Evolutionary conservation across 1,140 invertebrate genomes (phyloP).

Genomic region (Drosophila yakuba): DNA sequence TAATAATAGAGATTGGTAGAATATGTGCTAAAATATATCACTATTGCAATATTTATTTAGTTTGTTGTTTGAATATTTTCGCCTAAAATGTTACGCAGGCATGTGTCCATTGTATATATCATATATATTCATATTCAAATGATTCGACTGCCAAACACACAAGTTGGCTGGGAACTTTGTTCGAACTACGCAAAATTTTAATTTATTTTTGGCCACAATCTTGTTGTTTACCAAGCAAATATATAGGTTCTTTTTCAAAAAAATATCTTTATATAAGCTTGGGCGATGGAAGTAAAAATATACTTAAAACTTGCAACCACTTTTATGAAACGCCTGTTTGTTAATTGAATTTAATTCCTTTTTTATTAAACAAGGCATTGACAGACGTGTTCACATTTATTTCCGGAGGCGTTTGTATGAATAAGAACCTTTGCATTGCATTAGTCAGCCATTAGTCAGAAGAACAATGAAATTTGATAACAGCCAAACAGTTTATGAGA

Average conservation of each 20-base stretch:
- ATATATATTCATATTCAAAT: background rate
- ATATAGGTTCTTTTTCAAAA: background rate
- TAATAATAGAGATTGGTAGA: background rate
- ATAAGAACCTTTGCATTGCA: background rate
- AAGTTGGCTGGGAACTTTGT: constrained; percentile 39
- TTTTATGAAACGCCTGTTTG: background rate
- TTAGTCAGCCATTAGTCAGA: constrained; percentile 43
- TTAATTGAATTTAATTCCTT: background rate
- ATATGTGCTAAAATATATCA: background rate
- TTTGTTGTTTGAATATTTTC: background rate
- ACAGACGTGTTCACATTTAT: constrained; percentile 7
- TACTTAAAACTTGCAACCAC: too few species aligned
- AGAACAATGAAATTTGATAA: constrained; percentile 22
- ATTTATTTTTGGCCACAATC: constrained; percentile 59
- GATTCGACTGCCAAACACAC: background rate
- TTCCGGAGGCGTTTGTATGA: background rate
- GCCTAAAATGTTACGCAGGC: background rate
- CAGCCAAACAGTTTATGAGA: constrained; percentile 2
- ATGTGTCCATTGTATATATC: background rate
- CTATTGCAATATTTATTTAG: background rate
- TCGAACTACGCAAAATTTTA: constrained; percentile 55
- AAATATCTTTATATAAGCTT: constrained; percentile 9
- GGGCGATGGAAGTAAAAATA: background rate
- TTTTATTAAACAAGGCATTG: background rate
- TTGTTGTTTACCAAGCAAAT: constrained; percentile 29